These are phyloP conservation scores for Morus bassanus DNA, from an alignment of 2,797 vertebrate genomes.

Conservation along the genomic window DNA sequence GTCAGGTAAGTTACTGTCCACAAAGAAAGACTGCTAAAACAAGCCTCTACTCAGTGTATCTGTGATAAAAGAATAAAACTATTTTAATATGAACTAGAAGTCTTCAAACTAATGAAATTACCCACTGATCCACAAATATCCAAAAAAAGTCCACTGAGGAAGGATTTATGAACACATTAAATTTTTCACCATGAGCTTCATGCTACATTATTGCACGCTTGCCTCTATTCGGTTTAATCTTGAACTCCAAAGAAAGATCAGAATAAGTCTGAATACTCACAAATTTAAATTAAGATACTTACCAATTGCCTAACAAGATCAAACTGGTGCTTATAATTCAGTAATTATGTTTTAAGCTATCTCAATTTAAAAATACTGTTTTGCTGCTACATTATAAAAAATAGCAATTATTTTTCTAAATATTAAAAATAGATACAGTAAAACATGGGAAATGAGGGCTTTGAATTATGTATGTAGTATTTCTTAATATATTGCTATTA, in stretches of 20 bases:
- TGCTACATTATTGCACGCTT: not conserved
- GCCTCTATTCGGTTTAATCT: not conserved
- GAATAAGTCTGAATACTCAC: not conserved
- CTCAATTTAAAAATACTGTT: not conserved
- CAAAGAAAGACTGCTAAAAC: not conserved
- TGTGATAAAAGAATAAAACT: not conserved
- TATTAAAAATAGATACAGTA: not conserved
- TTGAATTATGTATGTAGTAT: not conserved
- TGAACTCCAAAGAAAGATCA: not conserved
- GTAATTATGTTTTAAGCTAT: not conserved
- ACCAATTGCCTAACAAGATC: not conserved
- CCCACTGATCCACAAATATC: not conserved
- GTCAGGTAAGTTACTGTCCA: not conserved
- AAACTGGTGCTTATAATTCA: not conserved
- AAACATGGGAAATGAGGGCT: not conserved
- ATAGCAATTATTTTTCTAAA: not conserved
- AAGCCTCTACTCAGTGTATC: not conserved
- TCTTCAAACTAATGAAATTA: not conserved
- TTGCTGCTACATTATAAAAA: not conserved
- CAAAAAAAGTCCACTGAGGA: not conserved
- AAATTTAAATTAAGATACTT: not conserved
- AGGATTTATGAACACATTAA: not conserved
- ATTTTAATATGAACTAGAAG: not conserved
- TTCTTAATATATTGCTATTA: not conserved
- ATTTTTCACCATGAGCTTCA: not conserved